Evolutionary conservation across 2,113 vertebrate genomes (phyloP).

Genomic region (Tragelaphus imberbis): DNA sequence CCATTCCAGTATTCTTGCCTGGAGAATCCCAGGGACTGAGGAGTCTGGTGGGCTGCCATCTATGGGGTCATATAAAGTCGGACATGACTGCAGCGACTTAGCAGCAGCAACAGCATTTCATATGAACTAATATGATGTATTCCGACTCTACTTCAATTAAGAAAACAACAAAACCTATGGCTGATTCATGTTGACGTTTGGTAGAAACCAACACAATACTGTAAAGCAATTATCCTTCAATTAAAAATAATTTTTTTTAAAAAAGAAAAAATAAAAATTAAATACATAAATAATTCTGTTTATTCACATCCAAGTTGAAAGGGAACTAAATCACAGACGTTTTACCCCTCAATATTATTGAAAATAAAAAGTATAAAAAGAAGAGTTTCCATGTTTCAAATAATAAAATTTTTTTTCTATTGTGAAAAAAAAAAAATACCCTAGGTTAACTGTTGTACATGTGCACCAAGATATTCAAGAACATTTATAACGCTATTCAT

Average conservation of each 20-base stretch:
- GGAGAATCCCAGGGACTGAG: neutral
- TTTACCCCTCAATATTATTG: neutral
- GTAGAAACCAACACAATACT: neutral
- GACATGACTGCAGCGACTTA: neutral
- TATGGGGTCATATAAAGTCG: neutral
- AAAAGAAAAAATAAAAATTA: neutral
- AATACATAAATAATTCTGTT: neutral
- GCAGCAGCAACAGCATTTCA: neutral
- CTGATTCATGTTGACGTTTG: neutral
- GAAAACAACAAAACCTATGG: neutral
- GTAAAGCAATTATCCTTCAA: neutral
- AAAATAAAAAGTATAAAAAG: neutral
- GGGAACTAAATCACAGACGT: neutral
- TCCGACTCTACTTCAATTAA: neutral
- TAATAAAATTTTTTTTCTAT: neutral
- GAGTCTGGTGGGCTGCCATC: neutral
- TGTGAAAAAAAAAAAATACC: neutral
- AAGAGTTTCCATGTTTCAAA: neutral
- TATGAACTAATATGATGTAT: neutral
- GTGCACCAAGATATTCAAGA: neutral
- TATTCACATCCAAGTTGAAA: neutral
- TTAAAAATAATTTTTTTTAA: neutral
- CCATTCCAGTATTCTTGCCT: neutral
- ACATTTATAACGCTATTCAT: neutral
- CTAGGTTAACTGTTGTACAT: neutral